These are phyloP conservation scores for Dolichallabes microphthalmus DNA, from an alignment of 2,113 vertebrate species.

Conservation along the genomic window DNA sequence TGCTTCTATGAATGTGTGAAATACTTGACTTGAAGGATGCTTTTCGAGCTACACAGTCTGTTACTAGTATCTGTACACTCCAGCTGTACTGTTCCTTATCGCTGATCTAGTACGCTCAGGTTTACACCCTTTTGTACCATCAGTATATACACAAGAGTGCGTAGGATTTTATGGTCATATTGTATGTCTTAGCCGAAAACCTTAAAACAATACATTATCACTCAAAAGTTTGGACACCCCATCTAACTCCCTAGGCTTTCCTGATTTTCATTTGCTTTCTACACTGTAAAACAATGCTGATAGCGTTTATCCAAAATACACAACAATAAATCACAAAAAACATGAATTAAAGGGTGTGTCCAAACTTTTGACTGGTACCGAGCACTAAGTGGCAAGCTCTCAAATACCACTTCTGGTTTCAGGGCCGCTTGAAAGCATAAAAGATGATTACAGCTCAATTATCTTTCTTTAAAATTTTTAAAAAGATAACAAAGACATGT, in stretches of 20 bases:
- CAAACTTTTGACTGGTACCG: too few species aligned
- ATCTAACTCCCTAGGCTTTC: too few species aligned
- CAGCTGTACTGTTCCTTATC: not conserved
- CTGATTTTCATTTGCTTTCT: too few species aligned
- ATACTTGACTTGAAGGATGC: not conserved
- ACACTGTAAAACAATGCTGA: too few species aligned
- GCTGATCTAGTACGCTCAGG: not conserved
- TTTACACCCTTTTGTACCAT: not conserved
- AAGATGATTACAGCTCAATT: not conserved
- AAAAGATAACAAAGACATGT: too few species aligned
- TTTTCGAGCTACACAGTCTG: not conserved
- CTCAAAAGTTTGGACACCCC: too few species aligned
- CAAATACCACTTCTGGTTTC: not conserved
- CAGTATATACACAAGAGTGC: not conserved
- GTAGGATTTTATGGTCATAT: not conserved
- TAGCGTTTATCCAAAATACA: too few species aligned
- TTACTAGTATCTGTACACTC: not conserved
- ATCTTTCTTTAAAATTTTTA: not conserved
- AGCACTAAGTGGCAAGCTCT: not conserved
- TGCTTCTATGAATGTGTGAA: constrained; percentile 47
- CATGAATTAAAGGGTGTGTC: too few species aligned
- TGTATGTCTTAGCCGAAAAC: not conserved
- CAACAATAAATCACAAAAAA: too few species aligned
- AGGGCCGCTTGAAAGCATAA: not conserved
- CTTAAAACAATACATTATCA: too few species aligned